A percentile compares a stretch with the other conserved stretches of the same genome.
Conservation (phyloP, 1,140 invertebrate species). For the Paralvinella palmiformis region DNA sequence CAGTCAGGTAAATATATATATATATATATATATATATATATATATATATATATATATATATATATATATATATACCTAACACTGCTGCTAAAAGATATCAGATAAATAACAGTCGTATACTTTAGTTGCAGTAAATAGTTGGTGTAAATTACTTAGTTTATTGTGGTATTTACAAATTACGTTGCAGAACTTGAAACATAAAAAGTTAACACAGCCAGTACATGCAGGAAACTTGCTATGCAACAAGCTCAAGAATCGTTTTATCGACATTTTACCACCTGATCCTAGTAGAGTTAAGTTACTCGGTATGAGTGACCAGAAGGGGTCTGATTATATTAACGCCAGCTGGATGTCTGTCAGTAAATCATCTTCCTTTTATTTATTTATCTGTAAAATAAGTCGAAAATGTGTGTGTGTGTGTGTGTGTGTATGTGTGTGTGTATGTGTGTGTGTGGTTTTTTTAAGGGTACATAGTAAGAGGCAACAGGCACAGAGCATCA, state of each 20-base stretch:
- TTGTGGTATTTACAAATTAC: no score
- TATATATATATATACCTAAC: no score
- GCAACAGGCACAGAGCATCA: neutral
- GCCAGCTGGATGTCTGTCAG: conserved; percentile 64
- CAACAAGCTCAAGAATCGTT: conserved; percentile 95
- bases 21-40: no score
- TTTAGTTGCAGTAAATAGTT: no score
- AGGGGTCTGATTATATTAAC: conserved; percentile 80
- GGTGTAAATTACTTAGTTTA: no score
- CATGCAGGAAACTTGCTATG: conserved; percentile 88
- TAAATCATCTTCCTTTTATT: neutral
- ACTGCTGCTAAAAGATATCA: no score
- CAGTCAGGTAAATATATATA: no score
- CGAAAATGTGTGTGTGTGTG: neutral
- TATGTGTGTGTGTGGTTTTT: neutral
- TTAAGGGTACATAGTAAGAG: neutral
- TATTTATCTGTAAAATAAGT: neutral
- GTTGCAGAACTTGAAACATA: no score
- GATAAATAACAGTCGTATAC: no score
- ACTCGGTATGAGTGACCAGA: conserved; percentile 34
- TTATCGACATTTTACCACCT: conserved; percentile 97
- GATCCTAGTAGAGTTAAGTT: conserved; percentile 44
- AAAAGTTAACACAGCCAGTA: no score
- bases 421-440: neutral
- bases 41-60: no score